phyloP scores from a whole-genome alignment of 2,888 invertebrate species.

The Cotesia congregata region DNA sequence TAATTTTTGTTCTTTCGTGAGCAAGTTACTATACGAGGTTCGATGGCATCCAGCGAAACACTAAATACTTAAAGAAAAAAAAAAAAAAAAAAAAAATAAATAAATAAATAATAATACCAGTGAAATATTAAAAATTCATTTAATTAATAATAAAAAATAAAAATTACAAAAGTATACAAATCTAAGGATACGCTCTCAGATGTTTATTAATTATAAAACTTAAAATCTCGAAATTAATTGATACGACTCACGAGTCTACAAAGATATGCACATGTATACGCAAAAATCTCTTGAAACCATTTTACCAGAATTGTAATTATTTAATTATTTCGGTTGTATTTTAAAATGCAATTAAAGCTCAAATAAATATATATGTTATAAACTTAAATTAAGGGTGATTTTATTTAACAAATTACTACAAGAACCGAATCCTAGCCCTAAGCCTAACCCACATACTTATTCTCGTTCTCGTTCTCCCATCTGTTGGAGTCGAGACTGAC shows the following conservation, averaged over 20 bases:
- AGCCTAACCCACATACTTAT: neutral
- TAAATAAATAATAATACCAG: slow-evolving; percentile 1
- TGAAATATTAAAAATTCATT: slow-evolving; percentile 17
- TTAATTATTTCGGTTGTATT: slow-evolving; percentile 87
- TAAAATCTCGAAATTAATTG: slow-evolving; percentile 61
- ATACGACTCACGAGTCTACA: slow-evolving; percentile 66
- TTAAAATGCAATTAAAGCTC: slow-evolving; percentile 89
- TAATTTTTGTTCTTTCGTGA: slow-evolving; percentile 39
- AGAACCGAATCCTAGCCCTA: no score
- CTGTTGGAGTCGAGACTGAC: no score
- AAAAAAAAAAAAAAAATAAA: slow-evolving; percentile 30
- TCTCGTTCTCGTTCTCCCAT: no score
- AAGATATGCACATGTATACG: slow-evolving; percentile 84
- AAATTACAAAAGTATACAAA: slow-evolving; percentile 72
- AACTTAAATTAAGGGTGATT: slow-evolving; percentile 68
- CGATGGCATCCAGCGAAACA: slow-evolving; percentile 29
- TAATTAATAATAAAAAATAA: slow-evolving; percentile 55
- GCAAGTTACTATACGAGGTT: slow-evolving; percentile 44
- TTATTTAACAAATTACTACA: neutral
- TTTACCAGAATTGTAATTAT: slow-evolving; percentile 86
- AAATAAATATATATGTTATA: slow-evolving; percentile 90
- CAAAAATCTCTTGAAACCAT: slow-evolving; percentile 77
- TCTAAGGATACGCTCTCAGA: slow-evolving; percentile 50
- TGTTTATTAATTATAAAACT: slow-evolving; percentile 51
- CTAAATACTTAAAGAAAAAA: neutral